phyloP scores from a whole-genome alignment of 2,113 vertebrate species.

The Micronycteris hirsuta region DNA sequence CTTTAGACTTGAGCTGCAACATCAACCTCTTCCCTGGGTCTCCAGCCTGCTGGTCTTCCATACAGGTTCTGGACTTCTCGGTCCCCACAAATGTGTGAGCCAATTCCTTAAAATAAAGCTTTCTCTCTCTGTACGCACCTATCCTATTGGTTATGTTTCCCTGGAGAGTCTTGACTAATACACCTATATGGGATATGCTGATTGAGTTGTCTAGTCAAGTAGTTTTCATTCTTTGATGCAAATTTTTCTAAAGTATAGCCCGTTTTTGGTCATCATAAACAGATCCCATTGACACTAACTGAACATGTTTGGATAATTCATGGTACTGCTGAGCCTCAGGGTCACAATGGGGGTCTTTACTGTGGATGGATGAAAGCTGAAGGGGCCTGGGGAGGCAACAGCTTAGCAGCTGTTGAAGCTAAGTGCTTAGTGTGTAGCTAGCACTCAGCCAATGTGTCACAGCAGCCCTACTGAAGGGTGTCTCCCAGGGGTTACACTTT shows the following conservation, averaged over 20 bases:
- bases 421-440: not conserved
- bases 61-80: not conserved
- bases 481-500: not conserved
- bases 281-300: not conserved
- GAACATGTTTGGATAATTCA: not conserved
- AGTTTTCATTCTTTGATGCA: not conserved
- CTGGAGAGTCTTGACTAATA: not conserved
- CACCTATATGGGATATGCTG: not conserved
- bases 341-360: too few species aligned
- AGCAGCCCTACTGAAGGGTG: not conserved
- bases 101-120: not conserved
- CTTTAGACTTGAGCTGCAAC: not conserved
- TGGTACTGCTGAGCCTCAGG: too few species aligned
- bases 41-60: not conserved
- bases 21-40: not conserved
- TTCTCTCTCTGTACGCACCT: not conserved
- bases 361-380: too few species aligned
- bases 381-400: not conserved
- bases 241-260: not conserved
- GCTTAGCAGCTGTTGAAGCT: not conserved
- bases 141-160: not conserved
- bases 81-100: not conserved
- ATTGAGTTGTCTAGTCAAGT: not conserved
- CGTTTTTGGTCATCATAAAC: not conserved
- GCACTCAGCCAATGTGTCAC: fast-evolving